Conservation (phyloP, 2,113 vertebrate species). For the Genyomyrus donnyi region DNA sequence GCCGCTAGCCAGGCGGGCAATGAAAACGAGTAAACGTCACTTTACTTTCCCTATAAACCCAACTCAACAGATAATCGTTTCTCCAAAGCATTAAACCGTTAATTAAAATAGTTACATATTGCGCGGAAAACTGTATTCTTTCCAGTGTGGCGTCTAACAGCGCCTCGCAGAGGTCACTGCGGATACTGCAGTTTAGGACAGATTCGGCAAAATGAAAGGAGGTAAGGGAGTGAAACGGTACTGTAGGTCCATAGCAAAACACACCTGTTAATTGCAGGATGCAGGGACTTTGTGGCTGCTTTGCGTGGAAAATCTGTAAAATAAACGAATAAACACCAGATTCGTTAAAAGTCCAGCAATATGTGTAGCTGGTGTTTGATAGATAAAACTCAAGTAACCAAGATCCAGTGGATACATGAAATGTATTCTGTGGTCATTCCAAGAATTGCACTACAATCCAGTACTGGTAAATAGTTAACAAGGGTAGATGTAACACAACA, state of each 20-base stretch:
- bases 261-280: background rate
- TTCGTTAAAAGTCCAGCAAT: background rate
- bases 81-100: conserved; percentile 11
- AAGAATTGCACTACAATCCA: background rate
- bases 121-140: conserved; percentile 48
- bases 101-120: conserved; percentile 55
- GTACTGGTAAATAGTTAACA: background rate
- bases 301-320: background rate
- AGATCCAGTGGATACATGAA: background rate
- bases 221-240: background rate
- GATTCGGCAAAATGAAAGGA: background rate
- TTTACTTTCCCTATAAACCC: background rate
- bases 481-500: background rate
- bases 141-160: conserved; percentile 39
- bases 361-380: background rate
- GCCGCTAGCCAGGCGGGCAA: background rate
- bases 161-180: conserved; percentile 33
- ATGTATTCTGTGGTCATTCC: background rate
- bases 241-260: background rate
- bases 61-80: background rate
- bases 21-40: background rate
- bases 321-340: background rate
- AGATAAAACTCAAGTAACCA: background rate
- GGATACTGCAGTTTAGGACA: conserved; percentile 28
- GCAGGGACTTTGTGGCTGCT: background rate